Evolutionary conservation across 2,113 vertebrate genomes (phyloP).

Genomic region (Scytalopus superciliaris): DNA sequence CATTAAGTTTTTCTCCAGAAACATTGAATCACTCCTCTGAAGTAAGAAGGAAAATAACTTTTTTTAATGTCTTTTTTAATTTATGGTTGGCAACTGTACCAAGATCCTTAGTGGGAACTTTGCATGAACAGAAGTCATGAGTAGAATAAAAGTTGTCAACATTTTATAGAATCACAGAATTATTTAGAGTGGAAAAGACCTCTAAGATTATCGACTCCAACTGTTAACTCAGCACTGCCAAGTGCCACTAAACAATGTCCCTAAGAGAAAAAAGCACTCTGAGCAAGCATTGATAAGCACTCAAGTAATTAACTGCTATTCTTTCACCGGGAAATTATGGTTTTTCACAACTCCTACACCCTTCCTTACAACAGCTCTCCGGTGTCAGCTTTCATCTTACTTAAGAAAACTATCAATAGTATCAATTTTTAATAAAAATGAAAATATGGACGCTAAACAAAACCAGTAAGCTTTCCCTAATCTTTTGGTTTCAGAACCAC

Average conservation of each 20-base stretch:
- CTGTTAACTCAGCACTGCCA: not conserved
- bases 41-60: not conserved
- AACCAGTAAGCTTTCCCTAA: not conserved
- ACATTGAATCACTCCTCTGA: not conserved
- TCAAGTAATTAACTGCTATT: not conserved
- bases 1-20: not conserved
- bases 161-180: not conserved
- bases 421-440: not conserved
- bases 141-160: not conserved
- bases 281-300: not conserved
- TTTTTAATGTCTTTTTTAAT: not conserved
- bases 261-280: not conserved
- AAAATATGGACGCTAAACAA: not conserved
- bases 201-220: not conserved
- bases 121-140: not conserved
- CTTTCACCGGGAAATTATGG: not conserved
- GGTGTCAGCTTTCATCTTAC: not conserved
- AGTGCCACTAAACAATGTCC: not conserved
- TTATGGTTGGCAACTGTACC: not conserved
- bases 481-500: not conserved
- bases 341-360: not conserved
- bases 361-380: not conserved
- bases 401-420: not conserved
- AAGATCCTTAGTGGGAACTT: not conserved
- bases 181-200: not conserved